Evolutionary conservation across 1,140 invertebrate species (phyloP), one percentile per base, ranked within the genome.

Genomic region (Colletes gigas): DNA sequence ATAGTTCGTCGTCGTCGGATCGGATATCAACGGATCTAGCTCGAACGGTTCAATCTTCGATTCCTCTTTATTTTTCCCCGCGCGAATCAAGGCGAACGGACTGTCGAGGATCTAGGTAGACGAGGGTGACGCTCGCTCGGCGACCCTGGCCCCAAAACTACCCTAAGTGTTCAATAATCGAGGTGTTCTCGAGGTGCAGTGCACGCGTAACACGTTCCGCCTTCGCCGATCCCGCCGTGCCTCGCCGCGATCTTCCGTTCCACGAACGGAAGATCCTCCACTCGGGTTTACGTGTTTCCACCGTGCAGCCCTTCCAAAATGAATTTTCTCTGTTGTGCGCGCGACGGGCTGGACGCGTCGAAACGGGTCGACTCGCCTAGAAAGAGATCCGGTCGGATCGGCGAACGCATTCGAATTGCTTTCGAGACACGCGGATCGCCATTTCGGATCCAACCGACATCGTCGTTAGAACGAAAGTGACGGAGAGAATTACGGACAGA

Each of bases 151-250:
- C 86, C 89, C 80, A 89, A 90, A 91, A 90, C 87, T 91, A 90
- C 90, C 91, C 89, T 89, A 93, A 93, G 92, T 93, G 91, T 93
- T 93, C 91, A 92, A 87, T 90, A 89, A 88, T 87, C 89, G 83
- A 90, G 87, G 80, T 90, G 82, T 91, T 90, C 88, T 90, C 84
- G 83, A 86, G 84, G 86, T 90, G 88, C 86, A 81, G 82, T 90
- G 88, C 83, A 85, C 86, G 88, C 80, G 79, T 84, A 81, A 81
- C 77, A 89, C 73, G 81, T 85, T 83, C 88, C 86, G 69, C 84
- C 83, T 76, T 90, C 81, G 74, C 78, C 74, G 67, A 76, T 88
- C 66, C 63, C 47, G 15, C 52, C 72, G 75, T 54, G 14, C 69
- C 71, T 62, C 47, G 54, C 30, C 30, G 30, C 30, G 44, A 15